Percentiles rank a stretch among this genome's conserved stretches.
phyloP scores from a whole-genome alignment of 2,113 vertebrate genomes.

The Tyrannus savana region DNA sequence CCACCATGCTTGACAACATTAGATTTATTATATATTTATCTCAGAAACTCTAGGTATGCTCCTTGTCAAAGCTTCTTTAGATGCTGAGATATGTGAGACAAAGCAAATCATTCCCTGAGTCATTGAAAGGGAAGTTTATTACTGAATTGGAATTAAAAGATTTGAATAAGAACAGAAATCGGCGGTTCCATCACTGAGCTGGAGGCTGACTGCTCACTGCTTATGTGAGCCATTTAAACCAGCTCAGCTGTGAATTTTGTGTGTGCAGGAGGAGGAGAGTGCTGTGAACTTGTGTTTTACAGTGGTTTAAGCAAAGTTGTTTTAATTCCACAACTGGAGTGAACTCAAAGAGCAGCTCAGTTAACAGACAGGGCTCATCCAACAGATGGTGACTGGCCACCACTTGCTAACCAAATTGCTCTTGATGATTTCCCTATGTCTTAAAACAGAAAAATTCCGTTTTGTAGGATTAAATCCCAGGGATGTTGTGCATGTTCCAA shows the following conservation, averaged over 20 bases:
- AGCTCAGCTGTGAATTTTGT: neutral
- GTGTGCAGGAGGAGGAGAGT: fast-evolving
- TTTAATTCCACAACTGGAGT: neutral
- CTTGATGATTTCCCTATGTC: neutral
- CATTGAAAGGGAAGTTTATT: constrained; percentile 26
- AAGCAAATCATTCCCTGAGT: constrained; percentile 28
- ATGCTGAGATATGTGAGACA: constrained; percentile 6
- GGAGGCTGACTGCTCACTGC: neutral
- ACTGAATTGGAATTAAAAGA: constrained; percentile 10
- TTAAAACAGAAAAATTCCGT: neutral
- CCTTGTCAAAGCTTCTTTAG: constrained; percentile 48
- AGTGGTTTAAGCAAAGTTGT: neutral
- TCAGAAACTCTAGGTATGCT: neutral
- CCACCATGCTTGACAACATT: constrained; percentile 56
- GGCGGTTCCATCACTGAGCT: fast-evolving
- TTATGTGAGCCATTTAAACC: neutral
- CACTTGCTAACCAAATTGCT: neutral
- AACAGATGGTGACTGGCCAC: neutral
- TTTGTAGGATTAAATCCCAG: neutral
- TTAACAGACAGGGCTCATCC: neutral
- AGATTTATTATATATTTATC: constrained; percentile 41
- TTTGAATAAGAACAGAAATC: neutral
- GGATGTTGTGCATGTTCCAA: neutral
- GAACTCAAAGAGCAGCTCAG: neutral
- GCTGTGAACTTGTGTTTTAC: neutral